Evolutionary conservation across 1,140 invertebrate genomes (phyloP).

Genomic region (Caenorhabditis inopinata): DNA sequence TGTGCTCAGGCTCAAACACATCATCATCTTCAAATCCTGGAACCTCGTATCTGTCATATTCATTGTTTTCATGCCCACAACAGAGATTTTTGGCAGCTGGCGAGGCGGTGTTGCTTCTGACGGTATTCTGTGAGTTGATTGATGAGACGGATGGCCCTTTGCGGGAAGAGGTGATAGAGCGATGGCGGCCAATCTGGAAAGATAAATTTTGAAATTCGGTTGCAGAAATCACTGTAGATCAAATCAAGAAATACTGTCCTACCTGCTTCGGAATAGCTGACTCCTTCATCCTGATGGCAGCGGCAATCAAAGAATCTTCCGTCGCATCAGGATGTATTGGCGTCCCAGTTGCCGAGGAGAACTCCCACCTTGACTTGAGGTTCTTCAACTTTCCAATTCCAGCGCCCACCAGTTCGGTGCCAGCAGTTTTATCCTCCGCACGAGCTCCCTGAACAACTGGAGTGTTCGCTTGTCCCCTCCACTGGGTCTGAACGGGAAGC

Average conservation of each 20-base stretch:
- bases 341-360: neutral
- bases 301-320: neutral
- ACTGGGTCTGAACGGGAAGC: neutral
- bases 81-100: neutral
- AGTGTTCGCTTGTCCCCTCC: conserved; percentile 1
- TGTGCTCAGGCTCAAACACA: neutral
- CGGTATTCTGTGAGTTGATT: neutral
- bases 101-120: neutral
- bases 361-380: conserved; percentile 15
- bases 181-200: neutral
- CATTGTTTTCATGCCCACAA: neutral
- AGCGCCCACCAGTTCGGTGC: neutral
- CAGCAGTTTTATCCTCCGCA: conserved; percentile 4
- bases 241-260: neutral
- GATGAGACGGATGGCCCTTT: neutral
- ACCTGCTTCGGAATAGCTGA: neutral
- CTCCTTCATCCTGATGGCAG: conserved; percentile 8
- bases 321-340: conserved; percentile 18
- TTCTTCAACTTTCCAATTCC: neutral
- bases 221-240: too few species aligned
- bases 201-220: too few species aligned
- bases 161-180: neutral
- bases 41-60: too few species aligned
- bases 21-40: neutral
- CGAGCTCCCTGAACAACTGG: conserved; percentile 14